Conservation (phyloP, 2,797 vertebrate genomes). For the Hippoglossus hippoglossus region DNA sequence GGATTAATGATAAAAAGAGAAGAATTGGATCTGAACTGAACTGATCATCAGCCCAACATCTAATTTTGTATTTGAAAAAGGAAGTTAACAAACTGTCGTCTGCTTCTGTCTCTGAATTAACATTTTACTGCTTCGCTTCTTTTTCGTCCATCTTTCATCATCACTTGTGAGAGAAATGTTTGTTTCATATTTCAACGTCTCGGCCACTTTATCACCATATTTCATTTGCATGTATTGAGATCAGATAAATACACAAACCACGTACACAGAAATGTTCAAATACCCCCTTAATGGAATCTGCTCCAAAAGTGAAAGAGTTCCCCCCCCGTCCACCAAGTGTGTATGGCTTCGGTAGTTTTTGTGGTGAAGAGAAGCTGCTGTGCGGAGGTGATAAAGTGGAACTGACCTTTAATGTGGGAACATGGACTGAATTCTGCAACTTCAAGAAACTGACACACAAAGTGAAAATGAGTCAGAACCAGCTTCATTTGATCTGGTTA, state of each 20-base stretch:
- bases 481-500: no score
- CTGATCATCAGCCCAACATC: background rate
- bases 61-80: background rate
- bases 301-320: no score
- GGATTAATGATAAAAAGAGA: no score
- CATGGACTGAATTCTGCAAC: background rate
- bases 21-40: background rate
- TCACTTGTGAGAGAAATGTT: background rate
- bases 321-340: no score
- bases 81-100: background rate
- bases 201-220: no score
- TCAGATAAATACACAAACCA: background rate
- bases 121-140: background rate
- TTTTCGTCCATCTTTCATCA: background rate
- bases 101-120: conserved; percentile 2
- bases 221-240: no score
- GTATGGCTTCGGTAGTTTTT: no score
- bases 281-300: no score
- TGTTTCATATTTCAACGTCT: background rate
- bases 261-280: no score
- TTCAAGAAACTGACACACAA: background rate
- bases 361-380: no score
- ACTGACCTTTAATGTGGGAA: background rate
- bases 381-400: no score
- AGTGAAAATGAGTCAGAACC: no score